phyloP scores from a whole-genome alignment of 2,888 invertebrate species.

The Heliconius erato region DNA sequence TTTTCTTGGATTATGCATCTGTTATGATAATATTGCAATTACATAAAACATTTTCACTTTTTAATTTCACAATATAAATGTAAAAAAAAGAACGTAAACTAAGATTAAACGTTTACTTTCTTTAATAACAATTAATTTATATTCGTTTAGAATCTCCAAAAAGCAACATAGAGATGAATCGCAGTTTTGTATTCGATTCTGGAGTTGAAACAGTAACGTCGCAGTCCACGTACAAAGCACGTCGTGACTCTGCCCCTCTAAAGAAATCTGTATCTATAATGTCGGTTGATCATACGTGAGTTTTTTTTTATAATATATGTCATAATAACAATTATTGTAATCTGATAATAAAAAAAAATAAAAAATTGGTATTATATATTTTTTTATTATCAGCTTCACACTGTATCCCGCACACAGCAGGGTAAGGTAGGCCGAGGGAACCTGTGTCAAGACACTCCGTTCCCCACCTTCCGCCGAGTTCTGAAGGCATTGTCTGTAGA shows the following conservation, averaged over 20 bases:
- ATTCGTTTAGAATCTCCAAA: constrained; percentile 28
- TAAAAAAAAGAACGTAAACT: not conserved
- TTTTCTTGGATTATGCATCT: not conserved
- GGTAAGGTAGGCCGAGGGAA: no score
- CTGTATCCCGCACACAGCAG: no score
- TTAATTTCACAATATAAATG: not conserved
- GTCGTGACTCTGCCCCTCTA: constrained; percentile 42
- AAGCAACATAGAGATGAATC: constrained; percentile 30
- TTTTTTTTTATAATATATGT: constrained; percentile 30
- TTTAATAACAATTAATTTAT: not conserved
- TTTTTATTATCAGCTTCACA: no score
- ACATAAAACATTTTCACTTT: not conserved
- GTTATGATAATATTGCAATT: not conserved
- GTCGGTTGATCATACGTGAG: constrained; percentile 61
- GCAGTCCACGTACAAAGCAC: constrained; percentile 53
- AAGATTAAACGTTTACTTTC: not conserved
- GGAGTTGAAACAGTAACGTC: constrained; percentile 66
- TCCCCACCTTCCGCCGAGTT: no score
- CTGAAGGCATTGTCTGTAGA: no score
- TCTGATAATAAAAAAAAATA: no score
- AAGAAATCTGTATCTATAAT: constrained; percentile 62
- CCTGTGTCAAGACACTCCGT: no score
- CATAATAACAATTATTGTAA: not conserved
- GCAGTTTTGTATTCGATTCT: constrained; percentile 59
- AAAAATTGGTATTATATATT: no score